Percentiles rank a stretch among this genome's conserved stretches.
Conservation (phyloP, 1,140 invertebrate species). For the Neodiprion virginianus region DNA sequence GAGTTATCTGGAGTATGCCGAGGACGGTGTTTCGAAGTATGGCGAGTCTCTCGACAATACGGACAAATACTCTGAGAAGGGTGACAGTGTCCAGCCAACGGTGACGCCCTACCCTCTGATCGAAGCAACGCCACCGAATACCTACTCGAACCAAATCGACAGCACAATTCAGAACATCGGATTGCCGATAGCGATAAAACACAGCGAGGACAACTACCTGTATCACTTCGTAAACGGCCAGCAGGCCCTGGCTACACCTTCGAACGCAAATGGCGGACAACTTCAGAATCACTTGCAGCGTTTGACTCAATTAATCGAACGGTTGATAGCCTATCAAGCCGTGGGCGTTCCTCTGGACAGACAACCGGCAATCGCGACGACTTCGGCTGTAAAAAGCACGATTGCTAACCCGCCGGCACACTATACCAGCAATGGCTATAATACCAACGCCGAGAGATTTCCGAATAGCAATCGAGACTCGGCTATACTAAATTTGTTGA, state of each 20-base stretch:
- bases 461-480: not conserved
- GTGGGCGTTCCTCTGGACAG: conserved; percentile 9
- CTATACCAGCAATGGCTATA: not conserved
- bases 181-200: conserved; percentile 10
- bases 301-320: conserved; percentile 20
- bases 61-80: conserved; percentile 18
- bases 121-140: conserved; percentile 5
- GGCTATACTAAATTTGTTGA: conserved; percentile 27
- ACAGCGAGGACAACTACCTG: conserved; percentile 20
- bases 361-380: conserved; percentile 10
- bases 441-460: not conserved
- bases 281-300: conserved; percentile 13
- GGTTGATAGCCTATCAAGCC: conserved; percentile 27
- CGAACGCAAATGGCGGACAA: not conserved
- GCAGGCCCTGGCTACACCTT: conserved; percentile 12
- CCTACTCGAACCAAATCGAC: not conserved
- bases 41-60: conserved; percentile 37
- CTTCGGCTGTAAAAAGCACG: not conserved
- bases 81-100: conserved; percentile 14
- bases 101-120: conserved; percentile 29
- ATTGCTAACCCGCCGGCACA: not conserved
- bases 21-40: conserved; percentile 26
- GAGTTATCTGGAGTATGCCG: conserved; percentile 32
- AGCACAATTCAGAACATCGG: conserved; percentile 17
- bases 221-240: conserved; percentile 19